Evolutionary conservation across 2,888 invertebrate species (phyloP), one percentile per base, ranked within the genome.

Genomic region (Macroteleia sp.): DNA sequence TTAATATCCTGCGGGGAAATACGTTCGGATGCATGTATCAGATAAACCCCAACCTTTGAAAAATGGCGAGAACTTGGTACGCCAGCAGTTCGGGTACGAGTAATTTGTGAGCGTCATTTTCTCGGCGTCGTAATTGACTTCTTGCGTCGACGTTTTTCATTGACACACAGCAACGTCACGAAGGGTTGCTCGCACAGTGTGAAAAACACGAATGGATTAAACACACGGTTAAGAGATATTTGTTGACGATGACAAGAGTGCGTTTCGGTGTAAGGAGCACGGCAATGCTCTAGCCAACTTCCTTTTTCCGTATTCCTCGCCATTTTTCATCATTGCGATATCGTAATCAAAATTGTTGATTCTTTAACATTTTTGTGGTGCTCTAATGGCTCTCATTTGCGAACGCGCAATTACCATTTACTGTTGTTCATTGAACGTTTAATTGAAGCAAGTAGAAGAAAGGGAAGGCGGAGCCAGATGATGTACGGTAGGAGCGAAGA

Each of bases 1-100:
- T 79, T 80, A 79, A 81, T 81, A 81, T 66, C 46, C 20, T 19
- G 19, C 36, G 52, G 36, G 22, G 16, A 48, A 48, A 41, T 50
- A 52, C n/a, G 34, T 59, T 59, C 4, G 9, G 41, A 14, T 30
- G 28, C 17, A 57, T 44, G 28, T 20, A 57, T 44, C 39, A 28
- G 56, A 54, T 52, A 48, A 28, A 20, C 3, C n/a, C n/a, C n/a
- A 10, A 19, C 25, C 25, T 28, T 56, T 41, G 41, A 56, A 56
- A 56, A 36, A 41, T 19, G n/a, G 3, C 14, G 16, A n/a, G n/a
- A n/a, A n/a, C n/a, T n/a, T n/a, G n/a, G n/a, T n/a, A n/a, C n/a
- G n/a, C n/a, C n/a, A n/a, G n/a, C n/a, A n/a, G n/a, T n/a, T n/a
- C 1, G 44, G 41, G 41, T 12, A 46, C 34, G 16, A 8, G 39